Percentiles rank a stretch among this genome's conserved stretches.
Conservation (phyloP, 2,113 vertebrate species). For the Otocyon megalotis region DNA sequence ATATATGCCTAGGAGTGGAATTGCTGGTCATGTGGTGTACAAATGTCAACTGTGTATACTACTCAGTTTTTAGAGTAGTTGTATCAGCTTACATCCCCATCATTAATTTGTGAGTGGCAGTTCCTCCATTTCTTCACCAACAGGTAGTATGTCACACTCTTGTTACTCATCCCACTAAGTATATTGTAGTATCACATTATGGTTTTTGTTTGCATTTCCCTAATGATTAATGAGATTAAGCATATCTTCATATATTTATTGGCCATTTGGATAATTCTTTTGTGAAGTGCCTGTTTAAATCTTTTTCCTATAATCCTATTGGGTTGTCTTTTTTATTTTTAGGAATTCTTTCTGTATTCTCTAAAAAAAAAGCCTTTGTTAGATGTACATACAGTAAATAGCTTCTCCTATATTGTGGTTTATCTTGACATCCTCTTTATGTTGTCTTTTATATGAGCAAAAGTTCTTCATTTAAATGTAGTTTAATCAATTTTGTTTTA, state of each 20-base stretch:
- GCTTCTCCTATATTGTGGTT: background rate
- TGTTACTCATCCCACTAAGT: background rate
- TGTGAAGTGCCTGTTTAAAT: background rate
- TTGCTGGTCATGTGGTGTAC: background rate
- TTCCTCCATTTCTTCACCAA: background rate
- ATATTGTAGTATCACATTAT: background rate
- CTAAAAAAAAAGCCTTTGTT: background rate
- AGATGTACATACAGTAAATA: background rate
- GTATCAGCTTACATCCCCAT: background rate
- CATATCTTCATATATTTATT: background rate
- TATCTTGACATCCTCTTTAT: background rate
- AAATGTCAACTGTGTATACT: background rate
- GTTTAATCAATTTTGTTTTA: slow-evolving; percentile 2
- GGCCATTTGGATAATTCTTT: background rate
- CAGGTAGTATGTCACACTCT: background rate
- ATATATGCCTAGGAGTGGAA: background rate
- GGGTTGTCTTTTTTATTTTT: background rate
- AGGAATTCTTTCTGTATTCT: background rate
- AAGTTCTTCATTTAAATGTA: background rate
- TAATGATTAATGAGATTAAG: background rate
- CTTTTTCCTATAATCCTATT: background rate
- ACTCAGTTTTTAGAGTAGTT: background rate
- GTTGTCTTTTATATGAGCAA: background rate
- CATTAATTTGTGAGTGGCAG: background rate
- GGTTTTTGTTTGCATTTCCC: background rate